phyloP scores from a whole-genome alignment of 2,888 invertebrate genomes.

The Nomada ferruginata region DNA sequence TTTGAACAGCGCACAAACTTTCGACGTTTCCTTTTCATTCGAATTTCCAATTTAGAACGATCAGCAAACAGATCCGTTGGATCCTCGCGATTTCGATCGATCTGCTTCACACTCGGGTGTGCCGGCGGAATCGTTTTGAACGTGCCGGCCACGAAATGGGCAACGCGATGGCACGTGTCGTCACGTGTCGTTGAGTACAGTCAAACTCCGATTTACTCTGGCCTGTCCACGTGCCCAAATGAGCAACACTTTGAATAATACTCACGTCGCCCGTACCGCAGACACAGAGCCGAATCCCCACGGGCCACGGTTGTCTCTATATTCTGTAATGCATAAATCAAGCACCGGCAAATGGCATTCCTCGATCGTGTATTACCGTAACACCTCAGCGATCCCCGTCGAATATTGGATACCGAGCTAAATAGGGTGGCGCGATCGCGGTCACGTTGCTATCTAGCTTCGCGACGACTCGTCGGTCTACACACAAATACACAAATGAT shows the following conservation, averaged over 20 bases:
- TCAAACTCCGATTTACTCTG: constrained; percentile 77
- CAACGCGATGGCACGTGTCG: constrained; percentile 77
- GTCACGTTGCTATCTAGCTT: constrained; percentile 30
- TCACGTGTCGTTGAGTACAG: constrained; percentile 80
- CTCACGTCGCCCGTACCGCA: constrained; percentile 58
- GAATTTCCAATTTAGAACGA: background rate
- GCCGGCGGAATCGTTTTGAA: background rate
- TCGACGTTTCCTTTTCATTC: background rate
- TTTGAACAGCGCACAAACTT: background rate
- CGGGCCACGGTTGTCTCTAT: constrained; percentile 58
- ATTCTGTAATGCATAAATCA: constrained; percentile 75
- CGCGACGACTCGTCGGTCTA: constrained; percentile 1
- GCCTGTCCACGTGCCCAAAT: constrained; percentile 75
- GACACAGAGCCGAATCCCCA: constrained; percentile 48
- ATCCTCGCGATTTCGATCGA: background rate
- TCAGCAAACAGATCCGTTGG: background rate
- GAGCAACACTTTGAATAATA: constrained; percentile 81
- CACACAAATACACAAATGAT: background rate
- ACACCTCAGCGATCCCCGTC: constrained; percentile 65
- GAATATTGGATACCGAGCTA: constrained; percentile 66
- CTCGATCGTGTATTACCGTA: constrained; percentile 68
- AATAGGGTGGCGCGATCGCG: constrained; percentile 37
- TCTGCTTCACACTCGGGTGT: background rate
- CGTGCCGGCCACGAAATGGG: constrained; percentile 37
- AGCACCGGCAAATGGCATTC: constrained; percentile 68